A percentile compares a stretch with the other conserved stretches of the same genome.
These are phyloP conservation scores for Strix occidentalis DNA, from an alignment of 2,797 vertebrate species.

Conservation along the genomic window DNA sequence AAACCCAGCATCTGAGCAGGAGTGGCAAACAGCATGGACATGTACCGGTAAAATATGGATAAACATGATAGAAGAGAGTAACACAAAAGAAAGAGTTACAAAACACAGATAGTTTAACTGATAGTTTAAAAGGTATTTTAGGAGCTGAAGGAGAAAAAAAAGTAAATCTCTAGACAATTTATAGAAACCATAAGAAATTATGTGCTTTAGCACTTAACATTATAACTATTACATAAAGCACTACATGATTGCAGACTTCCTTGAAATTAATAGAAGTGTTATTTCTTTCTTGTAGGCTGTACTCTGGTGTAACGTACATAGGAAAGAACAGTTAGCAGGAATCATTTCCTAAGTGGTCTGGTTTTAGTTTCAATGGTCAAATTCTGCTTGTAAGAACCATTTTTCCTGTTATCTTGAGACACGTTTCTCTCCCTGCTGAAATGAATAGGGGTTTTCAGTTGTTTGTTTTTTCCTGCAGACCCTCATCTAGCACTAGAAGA, in stretches of 20 bases:
- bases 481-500: not conserved
- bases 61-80: not conserved
- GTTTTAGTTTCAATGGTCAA: not conserved
- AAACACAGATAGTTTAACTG: not conserved
- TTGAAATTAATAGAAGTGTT: not conserved
- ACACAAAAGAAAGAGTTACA: not conserved
- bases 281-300: not conserved
- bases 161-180: not conserved
- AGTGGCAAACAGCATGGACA: not conserved
- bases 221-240: not conserved
- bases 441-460: not conserved
- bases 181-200: not conserved
- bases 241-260: not conserved
- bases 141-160: not conserved
- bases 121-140: not conserved
- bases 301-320: rapidly evolving
- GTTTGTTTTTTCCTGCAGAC: not conserved
- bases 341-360: not conserved
- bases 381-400: not conserved
- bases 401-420: not conserved
- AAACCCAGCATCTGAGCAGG: not conserved
- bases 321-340: not conserved
- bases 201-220: not conserved
- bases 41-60: not conserved
- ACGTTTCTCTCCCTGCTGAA: not conserved